These are phyloP conservation scores for Scolanthus callimorphus DNA, from an alignment of 92 coral and sea anemone genomes.

Conservation along the genomic window DNA sequence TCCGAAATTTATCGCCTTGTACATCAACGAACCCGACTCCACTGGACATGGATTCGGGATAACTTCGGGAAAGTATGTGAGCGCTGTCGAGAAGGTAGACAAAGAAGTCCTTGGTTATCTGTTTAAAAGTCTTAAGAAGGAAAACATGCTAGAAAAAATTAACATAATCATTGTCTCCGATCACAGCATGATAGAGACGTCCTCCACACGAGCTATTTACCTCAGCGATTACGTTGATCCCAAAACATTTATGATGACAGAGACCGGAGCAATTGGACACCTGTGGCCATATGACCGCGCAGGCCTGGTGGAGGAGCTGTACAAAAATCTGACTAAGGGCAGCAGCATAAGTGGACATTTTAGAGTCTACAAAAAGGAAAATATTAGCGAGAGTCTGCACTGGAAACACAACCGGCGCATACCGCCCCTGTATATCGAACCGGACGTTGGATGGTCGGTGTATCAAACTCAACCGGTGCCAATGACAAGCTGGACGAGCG, in stretches of 20 bases:
- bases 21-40: conserved; percentile 60
- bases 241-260: conserved; percentile 31
- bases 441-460: conserved; percentile 68
- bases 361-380: conserved; percentile 64
- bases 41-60: conserved; percentile 72
- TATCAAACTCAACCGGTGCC: conserved; percentile 16
- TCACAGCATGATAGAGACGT: conserved; percentile 83
- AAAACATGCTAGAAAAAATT: conserved; percentile 60
- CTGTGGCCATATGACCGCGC: conserved; percentile 50
- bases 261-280: conserved; percentile 57
- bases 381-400: conserved; percentile 71
- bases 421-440: conserved; percentile 78
- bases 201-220: conserved; percentile 52
- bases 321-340: conserved; percentile 54
- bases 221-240: conserved; percentile 60
- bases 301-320: conserved; percentile 62
- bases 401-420: conserved; percentile 81
- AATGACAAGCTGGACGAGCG: conserved; percentile 34
- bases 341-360: conserved; percentile 33
- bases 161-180: conserved; percentile 79
- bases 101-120: conserved; percentile 82
- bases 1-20: conserved; percentile 69
- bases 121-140: conserved; percentile 51
- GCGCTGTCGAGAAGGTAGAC: conserved; percentile 63
- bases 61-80: conserved; percentile 29